Conservation (phyloP, 92 coral and sea anemone species). For the Muricea muricata region DNA sequence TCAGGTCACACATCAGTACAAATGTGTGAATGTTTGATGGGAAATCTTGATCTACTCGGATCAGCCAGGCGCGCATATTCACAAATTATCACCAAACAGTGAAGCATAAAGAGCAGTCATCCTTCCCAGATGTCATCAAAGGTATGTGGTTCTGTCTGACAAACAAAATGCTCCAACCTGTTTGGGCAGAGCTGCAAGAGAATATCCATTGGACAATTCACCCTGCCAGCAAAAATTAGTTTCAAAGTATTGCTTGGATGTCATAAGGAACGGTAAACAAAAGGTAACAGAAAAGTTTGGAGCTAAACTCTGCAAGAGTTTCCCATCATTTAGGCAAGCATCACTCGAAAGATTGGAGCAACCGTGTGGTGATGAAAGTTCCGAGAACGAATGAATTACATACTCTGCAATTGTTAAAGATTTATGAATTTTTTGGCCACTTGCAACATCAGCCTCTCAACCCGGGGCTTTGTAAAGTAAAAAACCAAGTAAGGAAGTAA, state of each 20-base stretch:
- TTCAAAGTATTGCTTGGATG: background rate
- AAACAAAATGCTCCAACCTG: background rate
- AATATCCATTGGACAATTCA: background rate
- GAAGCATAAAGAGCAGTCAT: background rate
- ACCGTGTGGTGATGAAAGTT: no score
- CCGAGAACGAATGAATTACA: no score
- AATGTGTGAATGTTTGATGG: conserved; percentile 15
- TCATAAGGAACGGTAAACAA: background rate
- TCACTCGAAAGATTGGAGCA: background rate
- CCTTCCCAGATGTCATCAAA: background rate
- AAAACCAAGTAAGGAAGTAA: no score
- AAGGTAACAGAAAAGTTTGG: background rate
- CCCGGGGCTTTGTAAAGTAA: no score
- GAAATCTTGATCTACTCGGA: conserved; percentile 5
- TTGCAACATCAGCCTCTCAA: no score
- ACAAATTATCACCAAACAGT: conserved; percentile 8
- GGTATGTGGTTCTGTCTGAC: background rate
- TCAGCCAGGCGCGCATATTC: background rate
- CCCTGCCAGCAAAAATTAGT: background rate
- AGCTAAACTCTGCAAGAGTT: background rate
- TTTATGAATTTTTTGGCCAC: no score
- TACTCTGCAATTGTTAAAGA: no score
- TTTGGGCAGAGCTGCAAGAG: background rate
- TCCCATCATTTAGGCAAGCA: background rate
- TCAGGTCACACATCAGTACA: conserved; percentile 17